phyloP scores from a whole-genome alignment of 2,797 vertebrate species.

The Myotis vivesi region DNA sequence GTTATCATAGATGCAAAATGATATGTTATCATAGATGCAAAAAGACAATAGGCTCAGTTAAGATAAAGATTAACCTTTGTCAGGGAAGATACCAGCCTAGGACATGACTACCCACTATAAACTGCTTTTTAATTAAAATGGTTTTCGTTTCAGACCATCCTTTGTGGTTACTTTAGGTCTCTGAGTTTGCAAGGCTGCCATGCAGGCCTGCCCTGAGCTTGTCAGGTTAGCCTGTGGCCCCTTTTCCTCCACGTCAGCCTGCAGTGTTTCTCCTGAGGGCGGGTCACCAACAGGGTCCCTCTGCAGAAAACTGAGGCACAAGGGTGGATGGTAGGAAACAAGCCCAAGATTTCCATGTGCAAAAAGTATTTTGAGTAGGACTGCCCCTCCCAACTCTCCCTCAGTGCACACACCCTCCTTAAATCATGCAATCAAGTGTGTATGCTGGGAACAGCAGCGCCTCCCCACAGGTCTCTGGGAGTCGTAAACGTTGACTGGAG shows the following conservation, averaged over 20 bases:
- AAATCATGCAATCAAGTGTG: neutral
- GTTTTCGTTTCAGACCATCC: too few relatives aligned
- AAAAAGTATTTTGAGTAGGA: neutral
- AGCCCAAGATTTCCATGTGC: neutral
- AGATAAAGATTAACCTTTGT: too few relatives aligned
- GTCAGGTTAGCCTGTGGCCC: too few relatives aligned
- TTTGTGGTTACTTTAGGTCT: too few relatives aligned
- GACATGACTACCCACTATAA: too few relatives aligned
- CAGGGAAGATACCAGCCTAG: too few relatives aligned
- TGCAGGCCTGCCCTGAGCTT: too few relatives aligned
- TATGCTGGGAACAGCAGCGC: neutral
- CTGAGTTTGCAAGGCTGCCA: too few relatives aligned
- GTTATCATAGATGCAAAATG: too few relatives aligned
- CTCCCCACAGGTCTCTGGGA: neutral
- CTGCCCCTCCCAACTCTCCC: neutral
- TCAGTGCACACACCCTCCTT: neutral
- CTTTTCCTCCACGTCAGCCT: neutral
- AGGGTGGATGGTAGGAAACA: neutral
- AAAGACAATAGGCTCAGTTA: too few relatives aligned
- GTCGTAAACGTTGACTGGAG: neutral
- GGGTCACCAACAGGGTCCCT: neutral
- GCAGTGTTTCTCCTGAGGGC: neutral
- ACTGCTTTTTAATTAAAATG: too few relatives aligned
- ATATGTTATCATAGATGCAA: too few relatives aligned
- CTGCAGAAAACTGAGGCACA: neutral